Base-by-base conservation (phyloP, 2,113 vertebrate genomes). In the Gobio gobio region DNA sequence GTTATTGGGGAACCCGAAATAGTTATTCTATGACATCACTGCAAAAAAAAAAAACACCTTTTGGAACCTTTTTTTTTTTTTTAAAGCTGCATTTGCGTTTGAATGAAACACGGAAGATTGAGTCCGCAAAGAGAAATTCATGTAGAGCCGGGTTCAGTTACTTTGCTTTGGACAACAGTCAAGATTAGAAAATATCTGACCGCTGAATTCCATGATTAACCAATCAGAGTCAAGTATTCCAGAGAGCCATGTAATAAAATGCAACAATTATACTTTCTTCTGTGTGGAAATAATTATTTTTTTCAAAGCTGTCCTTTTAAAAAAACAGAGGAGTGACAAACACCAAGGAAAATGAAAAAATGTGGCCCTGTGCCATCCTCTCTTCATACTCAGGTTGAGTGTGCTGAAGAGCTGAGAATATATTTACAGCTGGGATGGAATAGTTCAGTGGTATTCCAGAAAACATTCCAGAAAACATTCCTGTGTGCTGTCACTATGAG, bases 401-500 rank as follows among this genome's bases (percentile, higher is more conserved):
- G 58, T 61, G 58, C 10, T 40, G n/a, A n/a, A 73, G 68, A 12
- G 10, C 20, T 73, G 22, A 73, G 68, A 45, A 73, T 45, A 12
- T 45, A 13, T 73, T 20, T 22, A n/a, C 40, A 72, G 36, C 40
- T 73, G 40, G 68, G 22, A 45, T 43, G 36, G 68, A 72, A 43
- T 10, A 45, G 40, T 73, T 72, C 10, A 45, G 10, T 2, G 10
- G 40, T 24, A 45, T 73, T 45, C 68, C 40, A 73, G 40, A 4
- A 68, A 40, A 45, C 22, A 45, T 73, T 45, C 68, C 40, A 73
- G 40, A 4, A 68, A 40, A 45, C 22, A 24, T 45, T 73, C 40
- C 68, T n/a, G 68, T 72, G 68, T 73, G 68, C 68, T 73, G 68
- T 73, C 70, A 73, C 70, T 24, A 24, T 73, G 40, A 47, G 43